Evolutionary conservation across 1,140 invertebrate genomes (phyloP).

Genomic region (Solen grandis): DNA sequence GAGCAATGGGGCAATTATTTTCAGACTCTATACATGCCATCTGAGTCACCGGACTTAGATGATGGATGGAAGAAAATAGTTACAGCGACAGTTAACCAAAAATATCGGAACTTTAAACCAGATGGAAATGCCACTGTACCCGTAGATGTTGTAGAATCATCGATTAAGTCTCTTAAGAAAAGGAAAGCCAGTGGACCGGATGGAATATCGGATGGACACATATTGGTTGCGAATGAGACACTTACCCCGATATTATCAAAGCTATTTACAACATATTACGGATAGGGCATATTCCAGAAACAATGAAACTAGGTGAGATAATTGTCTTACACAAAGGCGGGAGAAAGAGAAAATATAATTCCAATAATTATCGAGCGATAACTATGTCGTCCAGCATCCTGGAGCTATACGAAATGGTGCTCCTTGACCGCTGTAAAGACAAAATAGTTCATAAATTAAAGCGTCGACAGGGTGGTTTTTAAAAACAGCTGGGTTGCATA

Average conservation of each 20-base stretch:
- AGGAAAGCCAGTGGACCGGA: slow-evolving; percentile 20
- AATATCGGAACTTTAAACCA: too few species aligned
- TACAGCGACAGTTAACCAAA: too few species aligned
- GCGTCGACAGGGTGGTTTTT: slow-evolving; percentile 11
- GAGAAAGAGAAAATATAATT: background rate
- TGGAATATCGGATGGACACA: slow-evolving; percentile 15
- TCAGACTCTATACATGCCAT: too few species aligned
- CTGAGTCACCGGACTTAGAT: too few species aligned
- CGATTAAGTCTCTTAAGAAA: background rate
- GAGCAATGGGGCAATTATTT: too few species aligned
- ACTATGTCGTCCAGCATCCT: background rate
- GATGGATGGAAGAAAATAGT: too few species aligned
- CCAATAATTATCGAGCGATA: slow-evolving; percentile 14
- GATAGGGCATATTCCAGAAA: slow-evolving; percentile 4
- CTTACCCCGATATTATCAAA: background rate
- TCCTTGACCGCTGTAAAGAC: background rate
- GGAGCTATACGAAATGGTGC: background rate
- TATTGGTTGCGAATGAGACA: background rate
- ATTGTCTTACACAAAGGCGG: slow-evolving; percentile 31
- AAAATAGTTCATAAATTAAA: background rate
- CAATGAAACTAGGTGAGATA: slow-evolving; percentile 12
- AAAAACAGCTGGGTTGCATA: slow-evolving; percentile 20
- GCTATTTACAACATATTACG: slow-evolving; percentile 13
- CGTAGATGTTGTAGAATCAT: background rate
- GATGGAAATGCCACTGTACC: background rate